These are phyloP conservation scores for Ctena decussata DNA, from an alignment of 2,888 invertebrate species.

Conservation along the genomic window DNA sequence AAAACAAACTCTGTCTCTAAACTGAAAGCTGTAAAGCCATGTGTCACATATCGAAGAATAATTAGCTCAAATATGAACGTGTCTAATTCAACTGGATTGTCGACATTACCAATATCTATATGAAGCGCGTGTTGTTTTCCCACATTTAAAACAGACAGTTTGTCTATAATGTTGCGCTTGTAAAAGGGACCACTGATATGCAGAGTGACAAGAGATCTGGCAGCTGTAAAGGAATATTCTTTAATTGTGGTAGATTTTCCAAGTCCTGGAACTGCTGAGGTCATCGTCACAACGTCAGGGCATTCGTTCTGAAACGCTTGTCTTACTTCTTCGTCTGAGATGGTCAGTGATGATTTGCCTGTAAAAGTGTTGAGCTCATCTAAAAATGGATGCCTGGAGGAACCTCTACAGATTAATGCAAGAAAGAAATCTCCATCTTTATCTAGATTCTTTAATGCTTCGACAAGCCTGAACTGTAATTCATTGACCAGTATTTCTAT, in stretches of 20 bases:
- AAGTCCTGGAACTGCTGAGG: conserved; percentile 69
- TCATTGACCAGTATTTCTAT: conserved; percentile 68
- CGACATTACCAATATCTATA: conserved; percentile 68
- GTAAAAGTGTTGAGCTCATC: conserved; percentile 34
- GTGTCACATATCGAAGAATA: conserved; percentile 56
- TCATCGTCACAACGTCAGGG: conserved; percentile 51
- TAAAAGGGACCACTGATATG: conserved; percentile 70
- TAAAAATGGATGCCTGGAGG: conserved; percentile 66
- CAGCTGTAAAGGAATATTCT: conserved; percentile 32
- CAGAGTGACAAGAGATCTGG: conserved; percentile 43
- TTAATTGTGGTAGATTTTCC: conserved; percentile 68
- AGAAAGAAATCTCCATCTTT: conserved; percentile 32
- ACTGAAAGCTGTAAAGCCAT: conserved; percentile 42
- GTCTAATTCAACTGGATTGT: conserved; percentile 63
- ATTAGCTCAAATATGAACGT: conserved; percentile 71
- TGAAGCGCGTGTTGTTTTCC: conserved; percentile 59
- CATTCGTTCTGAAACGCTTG: conserved; percentile 42
- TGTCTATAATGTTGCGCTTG: conserved; percentile 44
- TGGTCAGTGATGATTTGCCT: background rate
- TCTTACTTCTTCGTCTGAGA: conserved; percentile 30
- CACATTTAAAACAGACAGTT: conserved; percentile 40
- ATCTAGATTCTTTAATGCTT: conserved; percentile 37
- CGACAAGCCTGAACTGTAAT: conserved; percentile 66
- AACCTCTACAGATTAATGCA: conserved; percentile 69
- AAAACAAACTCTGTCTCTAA: conserved; percentile 54